Base-by-base conservation (phyloP, 1,140 invertebrate species). In the Chionoecetes opilio region DNA sequence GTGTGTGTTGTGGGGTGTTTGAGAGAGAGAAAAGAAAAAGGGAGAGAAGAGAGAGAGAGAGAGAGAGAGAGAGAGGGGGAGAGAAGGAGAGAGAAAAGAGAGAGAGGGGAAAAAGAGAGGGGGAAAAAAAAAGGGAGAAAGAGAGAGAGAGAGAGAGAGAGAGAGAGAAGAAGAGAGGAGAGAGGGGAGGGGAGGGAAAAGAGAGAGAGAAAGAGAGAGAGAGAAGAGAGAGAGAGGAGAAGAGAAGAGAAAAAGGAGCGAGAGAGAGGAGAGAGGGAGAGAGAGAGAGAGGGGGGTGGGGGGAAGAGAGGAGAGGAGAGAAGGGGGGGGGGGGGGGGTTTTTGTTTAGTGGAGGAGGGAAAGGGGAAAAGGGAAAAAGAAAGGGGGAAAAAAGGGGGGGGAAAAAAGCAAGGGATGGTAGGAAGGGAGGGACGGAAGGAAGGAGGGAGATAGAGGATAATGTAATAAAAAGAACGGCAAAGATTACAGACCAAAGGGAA, bases 151-250 rank as follows among this genome's bases (percentile, higher is more conserved):
- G 82, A 84, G 82, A 26, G 26, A 26, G 82, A 84, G 82, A 26
- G 26, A 26, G 82, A 84, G 82, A 26, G 32, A 26, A 3, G n/a
- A 29, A 26, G 32, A 34, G 85, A 31, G 29, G 26, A 38, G 37
- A 32, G 35, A 29, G 37, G n/a, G 21, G 85, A 31, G 85, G 26
- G 2, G 21, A 32, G 35, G 85, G 21, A 26, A 34, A 32, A 85
- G 82, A 85, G 82, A n/a, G 26, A 84, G 82, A 84, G 82, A 21
- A n/a, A n/a, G 82, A 26, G 82, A n/a, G 82, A 85, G 82, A 85
- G 82, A 85, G 9, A 85, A n/a, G 29, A 85, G 17, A 34, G 11
- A 26, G 32, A 8, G 46, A 53, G 11, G 21, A 53, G 21, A 53
- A 53, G 46, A 53, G 21, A 53, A 9, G 46, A 53, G 11, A 53